Conservation (phyloP, 2,113 vertebrate genomes). For the Rhombomys opimus region DNA sequence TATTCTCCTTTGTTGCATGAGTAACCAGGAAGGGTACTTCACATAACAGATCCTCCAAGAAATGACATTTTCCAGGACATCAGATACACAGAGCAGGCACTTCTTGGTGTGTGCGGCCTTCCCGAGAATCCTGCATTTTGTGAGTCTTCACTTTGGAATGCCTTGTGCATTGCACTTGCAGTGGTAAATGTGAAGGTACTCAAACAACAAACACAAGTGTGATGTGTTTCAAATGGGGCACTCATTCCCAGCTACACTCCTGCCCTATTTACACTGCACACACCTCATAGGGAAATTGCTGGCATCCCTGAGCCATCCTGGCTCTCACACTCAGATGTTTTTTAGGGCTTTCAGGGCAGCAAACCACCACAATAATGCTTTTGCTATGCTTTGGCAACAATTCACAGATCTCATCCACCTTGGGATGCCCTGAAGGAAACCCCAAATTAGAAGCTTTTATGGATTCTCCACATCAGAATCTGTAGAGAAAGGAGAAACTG, state of each 20-base stretch:
- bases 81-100: not conserved
- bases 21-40: not conserved
- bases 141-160: not conserved
- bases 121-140: rapidly evolving
- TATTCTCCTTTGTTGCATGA: not conserved
- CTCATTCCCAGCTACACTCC: not conserved
- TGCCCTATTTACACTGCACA: not conserved
- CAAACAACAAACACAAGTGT: not conserved
- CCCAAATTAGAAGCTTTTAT: not conserved
- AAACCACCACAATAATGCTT: not conserved
- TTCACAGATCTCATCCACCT: not conserved
- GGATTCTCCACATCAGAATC: conserved; percentile 11
- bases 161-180: not conserved
- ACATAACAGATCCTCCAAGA: not conserved
- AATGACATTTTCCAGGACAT: not conserved
- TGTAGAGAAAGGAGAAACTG: not conserved
- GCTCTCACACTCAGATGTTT: not conserved
- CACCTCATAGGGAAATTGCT: not conserved
- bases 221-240: not conserved
- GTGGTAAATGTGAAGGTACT: not conserved
- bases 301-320: not conserved
- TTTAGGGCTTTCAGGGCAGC: not conserved
- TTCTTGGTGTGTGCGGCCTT: not conserved
- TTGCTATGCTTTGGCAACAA: not conserved
- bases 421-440: conserved; percentile 12